A percentile compares a stretch with the other conserved stretches of the same genome.
Conservation (phyloP, 1,140 invertebrate genomes). For the Drosophila parvula region DNA sequence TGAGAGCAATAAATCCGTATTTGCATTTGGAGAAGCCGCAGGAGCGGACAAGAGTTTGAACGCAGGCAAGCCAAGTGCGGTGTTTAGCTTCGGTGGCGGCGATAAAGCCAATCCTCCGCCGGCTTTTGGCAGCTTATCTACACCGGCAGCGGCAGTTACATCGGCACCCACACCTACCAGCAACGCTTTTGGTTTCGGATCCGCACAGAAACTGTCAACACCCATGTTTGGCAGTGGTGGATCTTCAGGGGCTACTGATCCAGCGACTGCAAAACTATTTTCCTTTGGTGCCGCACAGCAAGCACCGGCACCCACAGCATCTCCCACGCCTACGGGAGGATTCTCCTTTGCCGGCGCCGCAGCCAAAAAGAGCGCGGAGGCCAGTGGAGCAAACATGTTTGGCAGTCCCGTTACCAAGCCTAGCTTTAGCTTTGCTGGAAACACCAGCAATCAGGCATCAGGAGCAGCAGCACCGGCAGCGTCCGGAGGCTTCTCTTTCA, state of each 20-base stretch:
- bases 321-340: constrained; percentile 29
- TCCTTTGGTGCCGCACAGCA: constrained; percentile 27
- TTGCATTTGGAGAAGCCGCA: constrained; percentile 42
- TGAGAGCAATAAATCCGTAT: constrained; percentile 12
- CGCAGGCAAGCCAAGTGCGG: constrained; percentile 18
- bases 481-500: constrained; percentile 27
- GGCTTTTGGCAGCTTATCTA: constrained; percentile 17
- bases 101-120: constrained; percentile 10
- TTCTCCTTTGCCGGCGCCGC: constrained; percentile 52
- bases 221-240: constrained; percentile 32
- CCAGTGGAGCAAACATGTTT: constrained; percentile 36
- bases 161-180: background rate
- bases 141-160: constrained; percentile 1
- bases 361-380: constrained; percentile 24
- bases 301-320: constrained; percentile 2
- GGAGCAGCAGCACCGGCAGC: background rate
- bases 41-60: background rate
- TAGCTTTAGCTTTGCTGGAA: constrained; percentile 51
- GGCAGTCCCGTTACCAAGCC: constrained; percentile 30
- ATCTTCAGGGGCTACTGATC: background rate
- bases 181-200: constrained; percentile 42
- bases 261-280: constrained; percentile 32
- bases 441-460: constrained; percentile 3
- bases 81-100: constrained; percentile 49
- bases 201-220: constrained; percentile 5